phyloP scores from a whole-genome alignment of 2,888 invertebrate species.

The Pristionchus japonicus region DNA sequence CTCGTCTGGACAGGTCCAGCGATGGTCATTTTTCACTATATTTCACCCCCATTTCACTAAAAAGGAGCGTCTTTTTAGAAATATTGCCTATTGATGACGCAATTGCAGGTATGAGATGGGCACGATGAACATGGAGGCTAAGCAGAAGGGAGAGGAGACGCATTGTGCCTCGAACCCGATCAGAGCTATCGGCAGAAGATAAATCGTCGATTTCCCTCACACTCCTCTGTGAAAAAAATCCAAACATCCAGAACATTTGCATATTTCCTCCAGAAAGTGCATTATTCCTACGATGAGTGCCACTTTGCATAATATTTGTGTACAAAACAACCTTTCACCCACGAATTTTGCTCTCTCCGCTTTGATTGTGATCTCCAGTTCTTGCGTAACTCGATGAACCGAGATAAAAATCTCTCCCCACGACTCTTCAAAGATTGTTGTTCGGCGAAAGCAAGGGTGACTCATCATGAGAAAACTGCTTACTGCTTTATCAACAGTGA shows the following conservation, averaged over 20 bases:
- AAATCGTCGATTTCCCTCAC: no score
- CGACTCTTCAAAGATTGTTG: background rate
- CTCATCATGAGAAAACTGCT: background rate
- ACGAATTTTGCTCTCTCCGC: background rate
- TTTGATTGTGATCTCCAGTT: background rate
- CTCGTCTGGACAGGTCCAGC: background rate
- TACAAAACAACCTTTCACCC: no score
- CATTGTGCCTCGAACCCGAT: background rate
- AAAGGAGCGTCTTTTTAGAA: no score
- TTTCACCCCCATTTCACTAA: no score
- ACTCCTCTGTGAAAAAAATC: no score
- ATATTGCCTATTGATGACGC: no score
- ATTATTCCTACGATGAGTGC: no score
- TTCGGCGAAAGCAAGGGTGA: background rate
- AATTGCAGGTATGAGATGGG: conserved; percentile 35
- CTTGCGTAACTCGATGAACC: background rate
- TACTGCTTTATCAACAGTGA: background rate
- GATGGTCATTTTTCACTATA: background rate
- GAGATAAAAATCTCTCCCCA: background rate
- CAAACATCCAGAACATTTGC: no score
- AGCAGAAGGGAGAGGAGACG: conserved; percentile 24
- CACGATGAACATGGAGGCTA: conserved; percentile 45
- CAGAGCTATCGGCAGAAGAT: conserved; percentile 6
- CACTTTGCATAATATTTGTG: no score
- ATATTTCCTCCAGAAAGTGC: no score